These are phyloP conservation scores for Poeciliopsis presidionis DNA, from an alignment of 2,797 vertebrate genomes.

Conservation along the genomic window DNA sequence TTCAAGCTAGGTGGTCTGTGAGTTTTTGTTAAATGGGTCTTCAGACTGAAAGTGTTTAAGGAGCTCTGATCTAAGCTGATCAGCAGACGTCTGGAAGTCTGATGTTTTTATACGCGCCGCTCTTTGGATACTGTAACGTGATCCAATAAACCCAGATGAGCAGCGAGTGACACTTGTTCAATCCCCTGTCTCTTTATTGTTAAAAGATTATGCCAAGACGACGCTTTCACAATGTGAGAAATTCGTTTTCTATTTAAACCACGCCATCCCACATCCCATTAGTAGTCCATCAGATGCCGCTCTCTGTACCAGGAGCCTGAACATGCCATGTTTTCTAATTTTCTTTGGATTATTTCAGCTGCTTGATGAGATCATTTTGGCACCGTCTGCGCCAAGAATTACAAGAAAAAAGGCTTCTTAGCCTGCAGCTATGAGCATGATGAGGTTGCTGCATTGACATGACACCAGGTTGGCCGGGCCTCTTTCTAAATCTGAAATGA, in stretches of 20 bases:
- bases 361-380: neutral
- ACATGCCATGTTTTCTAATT: neutral
- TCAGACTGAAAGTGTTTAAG: too few relatives aligned
- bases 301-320: neutral
- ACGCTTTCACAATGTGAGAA: neutral
- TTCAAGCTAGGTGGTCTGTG: too few relatives aligned
- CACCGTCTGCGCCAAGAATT: neutral
- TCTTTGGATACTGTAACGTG: neutral
- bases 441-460: neutral
- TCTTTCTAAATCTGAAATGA: neutral
- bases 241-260: neutral
- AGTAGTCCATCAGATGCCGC: neutral
- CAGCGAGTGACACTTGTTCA: neutral
- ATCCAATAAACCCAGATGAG: neutral
- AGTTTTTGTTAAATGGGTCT: too few relatives aligned
- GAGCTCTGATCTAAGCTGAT: neutral
- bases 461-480: neutral
- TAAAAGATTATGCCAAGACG: neutral
- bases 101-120: neutral
- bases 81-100: neutral
- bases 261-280: neutral
- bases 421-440: neutral
- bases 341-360: neutral
- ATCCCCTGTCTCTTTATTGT: neutral
- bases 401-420: neutral